phyloP scores from a whole-genome alignment of 2,888 invertebrate genomes.

The Agrochola circellaris region DNA sequence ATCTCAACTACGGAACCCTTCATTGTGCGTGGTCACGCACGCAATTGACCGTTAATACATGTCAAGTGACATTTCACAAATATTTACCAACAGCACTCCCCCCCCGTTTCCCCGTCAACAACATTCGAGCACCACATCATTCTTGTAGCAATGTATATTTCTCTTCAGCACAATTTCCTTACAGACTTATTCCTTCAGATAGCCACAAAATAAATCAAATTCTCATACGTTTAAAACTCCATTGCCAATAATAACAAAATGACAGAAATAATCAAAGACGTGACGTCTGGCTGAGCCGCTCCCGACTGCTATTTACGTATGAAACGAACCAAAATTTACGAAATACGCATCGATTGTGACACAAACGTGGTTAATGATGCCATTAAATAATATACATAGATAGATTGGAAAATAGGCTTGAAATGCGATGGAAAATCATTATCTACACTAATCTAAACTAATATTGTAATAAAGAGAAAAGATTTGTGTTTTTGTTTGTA shows the following conservation, averaged over 20 bases:
- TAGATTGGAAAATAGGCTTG: neutral
- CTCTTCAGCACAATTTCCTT: neutral
- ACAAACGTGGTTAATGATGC: neutral
- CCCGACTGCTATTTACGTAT: constrained; percentile 42
- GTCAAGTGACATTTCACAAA: neutral
- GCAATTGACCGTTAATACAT: too few relatives aligned
- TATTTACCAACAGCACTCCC: neutral
- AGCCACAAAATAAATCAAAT: constrained; percentile 33
- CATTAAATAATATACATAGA: too few relatives aligned
- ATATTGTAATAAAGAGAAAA: too few relatives aligned
- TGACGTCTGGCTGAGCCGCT: constrained; percentile 38
- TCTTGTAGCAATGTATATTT: neutral
- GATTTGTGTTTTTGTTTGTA: too few relatives aligned
- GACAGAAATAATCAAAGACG: constrained; percentile 40
- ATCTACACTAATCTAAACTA: too few relatives aligned
- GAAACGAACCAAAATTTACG: constrained; percentile 52
- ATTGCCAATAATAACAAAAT: constrained; percentile 51
- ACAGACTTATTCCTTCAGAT: constrained; percentile 9
- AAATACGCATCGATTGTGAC: constrained; percentile 42
- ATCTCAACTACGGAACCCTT: too few relatives aligned
- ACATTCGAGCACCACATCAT: neutral
- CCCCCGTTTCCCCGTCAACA: neutral
- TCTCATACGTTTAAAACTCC: constrained; percentile 28
- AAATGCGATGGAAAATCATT: neutral
- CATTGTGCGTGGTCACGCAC: too few relatives aligned